Base-by-base conservation (phyloP, 2,888 invertebrate genomes). In the Pocota personata region DNA sequence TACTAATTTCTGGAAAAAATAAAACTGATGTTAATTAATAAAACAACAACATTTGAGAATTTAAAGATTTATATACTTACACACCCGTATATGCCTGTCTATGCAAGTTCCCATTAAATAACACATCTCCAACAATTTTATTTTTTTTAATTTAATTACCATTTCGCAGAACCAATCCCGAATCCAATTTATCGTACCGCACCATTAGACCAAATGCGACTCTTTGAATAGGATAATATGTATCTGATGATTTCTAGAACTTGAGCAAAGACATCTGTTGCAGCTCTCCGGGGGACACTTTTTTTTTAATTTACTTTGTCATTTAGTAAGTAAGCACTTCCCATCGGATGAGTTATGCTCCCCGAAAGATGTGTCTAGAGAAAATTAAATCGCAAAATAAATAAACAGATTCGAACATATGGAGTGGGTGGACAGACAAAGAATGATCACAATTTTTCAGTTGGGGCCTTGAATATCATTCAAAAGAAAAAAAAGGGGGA, bases 291-390 rank as follows among this genome's bases (percentile, higher is more conserved):
- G 67, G 69, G 43, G 37, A 35, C 37, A 37, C 6, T 58, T 35
- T 27, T 55, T 30, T 43, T 16, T 32, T 16, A 30, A 66, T 69
- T 69, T 55, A 32, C 40, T 52, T 72, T 73, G 72, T 73, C 79
- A 73, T 58, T 72, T 60, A 64, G 57, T 40, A 48, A 48, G 58
- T 58, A 79, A 66, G 66, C 79, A 66, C 66, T 79, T 79, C 79
- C 72, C 79, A 79, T 58, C 57, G 66, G 21, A 72, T 79, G 72
- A 79, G 50, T 79, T 79, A 79, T 79, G 72, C 58, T 43, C 8
- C 6, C 37, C 21, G 48, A 64, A 57, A 71, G 35, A 48, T 64
- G 30, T 62, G 48, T 48, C 50, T 16, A 58, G 72, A 40, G 50
- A 50, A 66, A 66, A 66, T 79, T 66, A 58, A 79, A 72, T 66